These are phyloP conservation scores for Eilema depressum DNA, from an alignment of 2,888 invertebrate genomes.

Conservation along the genomic window DNA sequence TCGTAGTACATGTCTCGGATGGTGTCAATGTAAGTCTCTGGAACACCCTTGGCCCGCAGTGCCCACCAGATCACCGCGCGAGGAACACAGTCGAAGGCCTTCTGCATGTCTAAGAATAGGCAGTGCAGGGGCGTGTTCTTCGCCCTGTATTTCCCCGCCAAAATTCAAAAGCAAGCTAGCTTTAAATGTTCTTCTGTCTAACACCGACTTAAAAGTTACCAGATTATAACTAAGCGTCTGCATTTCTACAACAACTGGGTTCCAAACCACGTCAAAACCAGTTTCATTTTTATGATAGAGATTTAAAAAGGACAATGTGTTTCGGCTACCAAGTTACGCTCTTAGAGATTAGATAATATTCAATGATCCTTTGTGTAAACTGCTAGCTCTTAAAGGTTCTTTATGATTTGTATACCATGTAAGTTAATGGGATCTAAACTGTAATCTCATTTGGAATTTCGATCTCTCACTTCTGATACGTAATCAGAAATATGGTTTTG, in stretches of 20 bases:
- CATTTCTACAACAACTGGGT: conserved; percentile 27
- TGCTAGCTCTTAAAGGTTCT: conserved; percentile 42
- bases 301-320: conserved; percentile 70
- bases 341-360: conserved; percentile 69
- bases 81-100: too few relatives aligned
- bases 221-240: conserved; percentile 14
- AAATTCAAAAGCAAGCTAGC: neutral
- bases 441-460: conserved; percentile 36
- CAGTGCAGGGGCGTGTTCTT: too few relatives aligned
- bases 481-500: conserved; percentile 18
- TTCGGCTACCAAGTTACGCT: conserved; percentile 72
- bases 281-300: conserved; percentile 71
- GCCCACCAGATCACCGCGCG: too few relatives aligned
- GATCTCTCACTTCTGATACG: conserved; percentile 7
- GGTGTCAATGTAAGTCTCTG: too few relatives aligned
- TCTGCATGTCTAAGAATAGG: too few relatives aligned
- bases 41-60: too few relatives aligned
- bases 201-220: neutral
- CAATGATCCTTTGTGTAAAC: conserved; percentile 70
- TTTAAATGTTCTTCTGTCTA: neutral
- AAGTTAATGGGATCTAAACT: conserved; percentile 34
- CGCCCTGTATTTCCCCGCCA: too few relatives aligned
- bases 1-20: too few relatives aligned
- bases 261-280: conserved; percentile 47
- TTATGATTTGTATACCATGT: conserved; percentile 36